Evolutionary conservation across 92 coral and sea anemone genomes (phyloP).

Genomic region (Pocillopora meandrina): DNA sequence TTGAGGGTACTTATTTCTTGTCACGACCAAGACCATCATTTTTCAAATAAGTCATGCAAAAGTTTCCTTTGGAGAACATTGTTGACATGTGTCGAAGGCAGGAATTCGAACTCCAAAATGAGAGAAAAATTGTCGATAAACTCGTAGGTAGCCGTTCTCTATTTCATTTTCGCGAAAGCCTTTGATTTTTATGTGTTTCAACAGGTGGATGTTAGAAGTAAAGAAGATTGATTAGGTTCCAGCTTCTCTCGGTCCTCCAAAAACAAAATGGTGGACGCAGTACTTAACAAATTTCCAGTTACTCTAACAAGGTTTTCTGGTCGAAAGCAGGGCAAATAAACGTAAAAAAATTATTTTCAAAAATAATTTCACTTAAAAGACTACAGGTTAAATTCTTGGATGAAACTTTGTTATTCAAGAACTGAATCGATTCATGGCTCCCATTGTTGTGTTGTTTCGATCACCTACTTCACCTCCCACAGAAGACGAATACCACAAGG

Average conservation of each 20-base stretch:
- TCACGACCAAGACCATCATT: too few relatives aligned
- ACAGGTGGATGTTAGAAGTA: not conserved
- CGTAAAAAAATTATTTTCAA: not conserved
- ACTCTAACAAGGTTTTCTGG: too few relatives aligned
- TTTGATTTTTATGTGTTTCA: not conserved
- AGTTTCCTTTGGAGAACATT: too few relatives aligned
- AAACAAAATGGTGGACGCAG: constrained; percentile 12
- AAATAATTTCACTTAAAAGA: not conserved
- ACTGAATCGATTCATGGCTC: not conserved
- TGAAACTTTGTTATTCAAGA: not conserved
- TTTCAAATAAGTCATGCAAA: too few relatives aligned
- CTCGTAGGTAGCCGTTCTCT: too few relatives aligned
- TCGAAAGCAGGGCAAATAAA: not conserved
- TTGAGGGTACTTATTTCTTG: too few relatives aligned
- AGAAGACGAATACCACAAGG: constrained; percentile 76
- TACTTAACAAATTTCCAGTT: not conserved
- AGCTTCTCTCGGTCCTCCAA: not conserved
- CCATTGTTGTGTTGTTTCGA: constrained; percentile 60
- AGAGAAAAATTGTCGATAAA: too few relatives aligned
- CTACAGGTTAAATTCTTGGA: not conserved
- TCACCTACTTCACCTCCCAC: constrained; percentile 44
- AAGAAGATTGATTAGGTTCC: not conserved
- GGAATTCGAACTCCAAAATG: too few relatives aligned
- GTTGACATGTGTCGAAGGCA: too few relatives aligned
- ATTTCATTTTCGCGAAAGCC: too few relatives aligned